phyloP scores from a whole-genome alignment of 2,888 invertebrate genomes.

The Eupithecia insigniata region DNA sequence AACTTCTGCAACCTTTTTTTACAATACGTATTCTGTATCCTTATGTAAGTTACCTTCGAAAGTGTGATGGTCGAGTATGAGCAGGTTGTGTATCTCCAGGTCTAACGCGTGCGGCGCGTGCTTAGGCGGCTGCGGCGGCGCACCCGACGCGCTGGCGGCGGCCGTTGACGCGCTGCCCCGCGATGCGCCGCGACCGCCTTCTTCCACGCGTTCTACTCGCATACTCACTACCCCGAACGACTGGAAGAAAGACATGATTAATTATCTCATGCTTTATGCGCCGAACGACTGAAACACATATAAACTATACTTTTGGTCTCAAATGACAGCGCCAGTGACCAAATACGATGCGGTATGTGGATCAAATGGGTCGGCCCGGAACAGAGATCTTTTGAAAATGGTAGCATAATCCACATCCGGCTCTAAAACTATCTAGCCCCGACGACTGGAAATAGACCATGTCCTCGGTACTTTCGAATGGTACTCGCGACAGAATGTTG shows the following conservation, averaged over 20 bases:
- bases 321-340: too few relatives aligned
- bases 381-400: too few relatives aligned
- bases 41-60: slow-evolving; percentile 88
- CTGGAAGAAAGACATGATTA: slow-evolving; percentile 66
- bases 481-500: too few relatives aligned
- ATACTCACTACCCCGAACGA: slow-evolving; percentile 97
- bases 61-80: slow-evolving; percentile 97
- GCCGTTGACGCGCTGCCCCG: slow-evolving; percentile 66
- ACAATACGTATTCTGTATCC: not conserved
- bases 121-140: slow-evolving; percentile 57
- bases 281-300: not conserved
- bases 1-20: too few relatives aligned
- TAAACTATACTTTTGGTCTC: too few relatives aligned
- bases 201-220: slow-evolving; percentile 87
- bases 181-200: slow-evolving; percentile 59
- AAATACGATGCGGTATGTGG: too few relatives aligned
- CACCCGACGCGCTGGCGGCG: slow-evolving; percentile 66
- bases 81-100: slow-evolving; percentile 94
- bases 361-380: too few relatives aligned
- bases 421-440: too few relatives aligned
- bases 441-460: too few relatives aligned
- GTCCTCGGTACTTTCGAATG: too few relatives aligned
- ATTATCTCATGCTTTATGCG: not conserved
- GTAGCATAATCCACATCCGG: too few relatives aligned
- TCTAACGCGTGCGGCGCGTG: slow-evolving; percentile 89